A percentile compares a stretch with the other conserved stretches of the same genome.
These are phyloP conservation scores for Trissoscelio sp. DNA, from an alignment of 2,888 invertebrate genomes.

Conservation along the genomic window DNA sequence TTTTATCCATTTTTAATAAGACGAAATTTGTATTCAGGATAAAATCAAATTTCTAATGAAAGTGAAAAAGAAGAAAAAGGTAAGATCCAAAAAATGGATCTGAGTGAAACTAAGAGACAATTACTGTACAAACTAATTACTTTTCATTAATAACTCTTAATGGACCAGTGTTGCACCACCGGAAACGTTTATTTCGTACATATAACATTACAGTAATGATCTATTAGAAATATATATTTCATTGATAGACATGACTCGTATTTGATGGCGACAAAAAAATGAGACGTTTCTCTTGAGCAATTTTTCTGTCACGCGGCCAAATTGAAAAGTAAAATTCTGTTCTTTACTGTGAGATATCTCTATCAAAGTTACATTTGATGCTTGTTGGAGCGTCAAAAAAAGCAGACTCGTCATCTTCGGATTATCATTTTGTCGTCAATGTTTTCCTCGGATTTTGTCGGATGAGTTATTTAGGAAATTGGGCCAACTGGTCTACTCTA, in stretches of 20 bases:
- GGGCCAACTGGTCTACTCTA: constrained; percentile 73
- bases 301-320: constrained; percentile 15
- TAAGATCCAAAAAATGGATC: background rate
- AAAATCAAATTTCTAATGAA: no score
- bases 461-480: constrained; percentile 72
- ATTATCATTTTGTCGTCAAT: background rate
- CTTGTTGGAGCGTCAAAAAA: background rate
- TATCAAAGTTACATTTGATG: background rate
- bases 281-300: background rate
- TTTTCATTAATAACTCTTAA: background rate
- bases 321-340: constrained; percentile 32
- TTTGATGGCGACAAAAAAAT: background rate
- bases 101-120: background rate
- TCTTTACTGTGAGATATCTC: background rate
- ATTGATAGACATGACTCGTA: background rate
- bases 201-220: background rate
- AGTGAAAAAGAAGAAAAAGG: no score
- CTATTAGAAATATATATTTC: background rate
- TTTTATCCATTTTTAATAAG: no score
- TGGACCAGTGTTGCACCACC: constrained; percentile 4
- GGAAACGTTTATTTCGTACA: constrained; percentile 8
- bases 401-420: constrained; percentile 8
- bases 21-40: no score
- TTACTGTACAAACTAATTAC: background rate
- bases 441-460: constrained; percentile 56